phyloP scores from a whole-genome alignment of 2,797 vertebrate species.

The Crax fasciolata region DNA sequence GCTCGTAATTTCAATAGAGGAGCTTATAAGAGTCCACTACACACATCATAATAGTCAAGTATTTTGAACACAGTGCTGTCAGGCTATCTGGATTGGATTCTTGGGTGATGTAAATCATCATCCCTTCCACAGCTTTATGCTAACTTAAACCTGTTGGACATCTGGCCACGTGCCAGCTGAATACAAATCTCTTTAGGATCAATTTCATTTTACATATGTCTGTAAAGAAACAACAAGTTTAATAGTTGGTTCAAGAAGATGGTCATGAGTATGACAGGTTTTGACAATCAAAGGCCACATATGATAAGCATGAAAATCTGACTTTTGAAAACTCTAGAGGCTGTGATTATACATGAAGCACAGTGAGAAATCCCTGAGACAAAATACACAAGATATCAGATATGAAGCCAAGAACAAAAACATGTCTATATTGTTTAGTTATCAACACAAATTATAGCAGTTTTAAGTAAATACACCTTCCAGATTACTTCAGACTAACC shows the following conservation, averaged over 20 bases:
- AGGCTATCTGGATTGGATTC: background rate
- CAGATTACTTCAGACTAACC: background rate
- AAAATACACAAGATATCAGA: slow-evolving; percentile 52
- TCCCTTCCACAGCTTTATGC: background rate
- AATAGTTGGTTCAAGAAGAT: slow-evolving; percentile 25
- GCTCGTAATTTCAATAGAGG: background rate
- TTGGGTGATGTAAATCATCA: background rate
- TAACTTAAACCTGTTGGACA: slow-evolving; percentile 1
- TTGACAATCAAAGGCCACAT: slow-evolving; percentile 47
- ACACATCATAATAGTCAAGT: background rate
- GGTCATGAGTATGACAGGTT: slow-evolving; percentile 36
- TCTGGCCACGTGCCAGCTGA: background rate
- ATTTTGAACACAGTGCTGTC: background rate
- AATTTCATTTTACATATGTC: slow-evolving; percentile 23
- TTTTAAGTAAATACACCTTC: background rate
- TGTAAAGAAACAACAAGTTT: background rate
- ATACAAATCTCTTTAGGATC: slow-evolving; percentile 33
- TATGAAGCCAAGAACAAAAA: slow-evolving; percentile 43
- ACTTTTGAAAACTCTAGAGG: slow-evolving; percentile 54
- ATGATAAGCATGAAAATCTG: slow-evolving; percentile 39
- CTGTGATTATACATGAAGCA: slow-evolving; percentile 31
- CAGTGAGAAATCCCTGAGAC: slow-evolving; percentile 33
- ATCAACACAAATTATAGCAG: slow-evolving; percentile 18
- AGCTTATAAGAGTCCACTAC: background rate
- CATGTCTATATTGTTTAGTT: background rate